Evolutionary conservation across 2,113 vertebrate genomes (phyloP), one percentile per base, ranked within the genome.

Genomic region (Ptychochromis oligacanthus): DNA sequence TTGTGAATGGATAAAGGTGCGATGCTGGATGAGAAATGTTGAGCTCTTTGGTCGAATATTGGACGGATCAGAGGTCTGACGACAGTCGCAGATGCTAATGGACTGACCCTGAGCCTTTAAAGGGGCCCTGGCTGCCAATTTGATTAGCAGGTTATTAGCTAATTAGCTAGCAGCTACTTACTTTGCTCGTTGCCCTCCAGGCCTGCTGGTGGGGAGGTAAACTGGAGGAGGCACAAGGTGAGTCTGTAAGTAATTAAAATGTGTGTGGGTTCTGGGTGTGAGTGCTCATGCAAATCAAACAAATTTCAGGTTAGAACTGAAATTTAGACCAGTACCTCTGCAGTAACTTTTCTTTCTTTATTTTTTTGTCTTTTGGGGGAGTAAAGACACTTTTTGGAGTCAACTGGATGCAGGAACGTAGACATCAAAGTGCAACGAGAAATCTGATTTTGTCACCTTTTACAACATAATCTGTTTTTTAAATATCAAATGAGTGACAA

Each of bases 61-160:
- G 59, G 82, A 77, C 9, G 6, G 55, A 84, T 75, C 76, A 13
- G 86, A 64, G 74, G 62, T 80, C 64, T 72, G 92, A 90, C 65
- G 88, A 93, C 90, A 89, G 86, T 88, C 11, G 24, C 86, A 82
- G 90, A 91, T 83, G 87, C 83, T 87, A 89, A 88, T 86, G 88
- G 70, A 18, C 7, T 70, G 0, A 43, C 65, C 54, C 10, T 17
- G 12, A 81, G 80, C 79, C 85, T 88, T 80, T 80, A 64, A 80
- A 89, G 72, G 61, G 58, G 40, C 18, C 15, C 40, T 1, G 76
- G 82, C 80, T 57, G 83, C 75, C 22, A 86, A 95, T 93, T 87
- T 72, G 87, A 93, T 94, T 93, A 93, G 88, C 86, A 40, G 86
- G 87, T 91, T 89, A 91, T 94, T 95, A 94, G 94, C 91, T 95